Conservation (phyloP, 2,888 invertebrate genomes). For the Cyclophora punctaria region DNA sequence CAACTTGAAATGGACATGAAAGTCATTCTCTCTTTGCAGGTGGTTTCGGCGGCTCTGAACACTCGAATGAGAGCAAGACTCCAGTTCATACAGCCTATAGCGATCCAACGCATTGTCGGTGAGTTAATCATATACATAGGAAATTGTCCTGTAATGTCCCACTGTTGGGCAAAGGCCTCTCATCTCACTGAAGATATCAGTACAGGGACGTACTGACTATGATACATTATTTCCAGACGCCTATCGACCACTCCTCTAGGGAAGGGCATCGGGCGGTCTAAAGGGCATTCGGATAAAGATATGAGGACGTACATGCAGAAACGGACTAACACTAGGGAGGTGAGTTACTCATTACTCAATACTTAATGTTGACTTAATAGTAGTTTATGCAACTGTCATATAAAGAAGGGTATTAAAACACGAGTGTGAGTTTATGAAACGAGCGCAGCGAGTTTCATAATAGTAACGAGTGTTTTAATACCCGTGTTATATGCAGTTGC, state of each 20-base stretch:
- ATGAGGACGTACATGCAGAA: conserved; percentile 58
- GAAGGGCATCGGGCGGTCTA: conserved; percentile 66
- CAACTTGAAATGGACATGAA: too few species aligned
- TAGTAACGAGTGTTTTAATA: too few species aligned
- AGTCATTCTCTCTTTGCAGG: conserved; percentile 24
- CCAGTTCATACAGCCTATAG: conserved; percentile 53
- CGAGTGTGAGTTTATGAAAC: too few species aligned
- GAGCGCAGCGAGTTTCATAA: too few species aligned
- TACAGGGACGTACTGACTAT: background rate
- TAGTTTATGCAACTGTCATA: too few species aligned
- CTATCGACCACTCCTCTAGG: conserved; percentile 50
- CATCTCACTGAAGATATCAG: too few species aligned
- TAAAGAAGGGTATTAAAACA: too few species aligned
- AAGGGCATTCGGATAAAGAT: conserved; percentile 77
- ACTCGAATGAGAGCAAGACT: conserved; percentile 34
- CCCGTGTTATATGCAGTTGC: too few species aligned
- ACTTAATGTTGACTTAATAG: too few species aligned
- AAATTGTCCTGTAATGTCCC: too few species aligned
- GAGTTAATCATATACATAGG: background rate
- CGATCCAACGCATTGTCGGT: conserved; percentile 63
- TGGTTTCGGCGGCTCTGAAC: conserved; percentile 36
- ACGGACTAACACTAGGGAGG: conserved; percentile 4
- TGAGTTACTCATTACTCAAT: background rate
- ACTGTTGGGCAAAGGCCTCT: too few species aligned
- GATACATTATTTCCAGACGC: conserved; percentile 32